phyloP scores from a whole-genome alignment of 2,797 vertebrate genomes.

The Mionectes olivaceus region DNA sequence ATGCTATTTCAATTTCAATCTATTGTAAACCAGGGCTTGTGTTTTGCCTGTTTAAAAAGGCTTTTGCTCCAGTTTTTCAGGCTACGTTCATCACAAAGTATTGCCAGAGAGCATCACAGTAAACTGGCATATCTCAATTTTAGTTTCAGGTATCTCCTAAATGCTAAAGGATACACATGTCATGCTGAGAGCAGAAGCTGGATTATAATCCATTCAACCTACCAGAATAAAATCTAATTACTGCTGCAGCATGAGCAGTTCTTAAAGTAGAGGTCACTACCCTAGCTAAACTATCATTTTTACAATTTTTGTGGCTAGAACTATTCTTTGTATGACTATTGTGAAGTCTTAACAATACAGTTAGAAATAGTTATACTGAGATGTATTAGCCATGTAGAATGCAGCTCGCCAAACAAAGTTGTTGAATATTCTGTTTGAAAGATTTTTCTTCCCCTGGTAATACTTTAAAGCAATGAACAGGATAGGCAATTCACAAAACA shows the following conservation, averaged over 20 bases:
- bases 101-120: background rate
- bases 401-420: background rate
- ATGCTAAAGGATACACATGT: background rate
- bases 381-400: background rate
- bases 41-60: slow-evolving; percentile 60
- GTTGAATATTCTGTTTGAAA: background rate
- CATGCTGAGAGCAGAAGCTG: background rate
- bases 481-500: background rate
- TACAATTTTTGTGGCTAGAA: background rate
- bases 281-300: background rate
- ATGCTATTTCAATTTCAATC: slow-evolving; percentile 71
- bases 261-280: background rate
- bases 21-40: slow-evolving; percentile 66
- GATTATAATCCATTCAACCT: background rate
- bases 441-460: background rate
- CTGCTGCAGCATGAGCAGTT: background rate
- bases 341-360: background rate
- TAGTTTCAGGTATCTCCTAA: background rate
- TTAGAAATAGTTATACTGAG: background rate
- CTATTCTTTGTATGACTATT: background rate
- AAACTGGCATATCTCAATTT: background rate
- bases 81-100: slow-evolving; percentile 5
- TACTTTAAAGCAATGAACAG: background rate
- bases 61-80: slow-evolving; percentile 54
- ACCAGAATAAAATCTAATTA: background rate